phyloP scores from a whole-genome alignment of 30 jellyfish, hydroid and myxozoan genomes.

The Turritopsis rubra region DNA sequence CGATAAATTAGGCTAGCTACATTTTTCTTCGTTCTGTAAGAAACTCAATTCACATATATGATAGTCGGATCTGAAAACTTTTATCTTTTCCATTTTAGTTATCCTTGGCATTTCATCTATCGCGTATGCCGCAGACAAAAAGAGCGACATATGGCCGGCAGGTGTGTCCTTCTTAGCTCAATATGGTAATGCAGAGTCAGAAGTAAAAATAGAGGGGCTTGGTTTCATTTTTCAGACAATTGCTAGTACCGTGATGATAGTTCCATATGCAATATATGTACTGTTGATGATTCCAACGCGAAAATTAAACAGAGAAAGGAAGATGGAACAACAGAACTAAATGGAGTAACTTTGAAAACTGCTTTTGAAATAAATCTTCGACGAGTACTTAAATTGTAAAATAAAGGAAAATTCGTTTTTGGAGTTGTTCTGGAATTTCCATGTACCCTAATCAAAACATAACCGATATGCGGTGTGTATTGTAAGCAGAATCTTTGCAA shows the following conservation, averaged over 20 bases:
- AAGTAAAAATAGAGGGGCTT: neutral
- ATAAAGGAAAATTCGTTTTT: too few species aligned
- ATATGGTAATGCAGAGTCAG: neutral
- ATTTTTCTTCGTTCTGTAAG: too few species aligned
- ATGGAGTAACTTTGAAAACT: too few species aligned
- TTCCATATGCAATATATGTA: neutral
- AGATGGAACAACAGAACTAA: too few species aligned
- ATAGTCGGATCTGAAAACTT: neutral
- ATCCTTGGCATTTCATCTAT: neutral
- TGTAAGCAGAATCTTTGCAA: too few species aligned
- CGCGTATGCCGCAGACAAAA: constrained; percentile 1
- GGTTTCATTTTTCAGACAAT: neutral
- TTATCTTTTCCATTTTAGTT: neutral
- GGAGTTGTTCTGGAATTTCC: too few species aligned
- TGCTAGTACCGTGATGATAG: neutral
- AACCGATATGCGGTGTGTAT: too few species aligned
- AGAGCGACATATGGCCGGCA: neutral
- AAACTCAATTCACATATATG: neutral
- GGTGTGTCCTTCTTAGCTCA: neutral
- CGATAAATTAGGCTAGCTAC: too few species aligned
- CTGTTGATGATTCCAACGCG: neutral
- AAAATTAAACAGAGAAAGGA: neutral
- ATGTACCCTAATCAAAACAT: too few species aligned
- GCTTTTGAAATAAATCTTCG: too few species aligned
- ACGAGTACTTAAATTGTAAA: too few species aligned